A percentile compares a stretch with the other conserved stretches of the same genome.
Conservation (phyloP, 1,140 invertebrate species). For the Drosophila obscura region DNA sequence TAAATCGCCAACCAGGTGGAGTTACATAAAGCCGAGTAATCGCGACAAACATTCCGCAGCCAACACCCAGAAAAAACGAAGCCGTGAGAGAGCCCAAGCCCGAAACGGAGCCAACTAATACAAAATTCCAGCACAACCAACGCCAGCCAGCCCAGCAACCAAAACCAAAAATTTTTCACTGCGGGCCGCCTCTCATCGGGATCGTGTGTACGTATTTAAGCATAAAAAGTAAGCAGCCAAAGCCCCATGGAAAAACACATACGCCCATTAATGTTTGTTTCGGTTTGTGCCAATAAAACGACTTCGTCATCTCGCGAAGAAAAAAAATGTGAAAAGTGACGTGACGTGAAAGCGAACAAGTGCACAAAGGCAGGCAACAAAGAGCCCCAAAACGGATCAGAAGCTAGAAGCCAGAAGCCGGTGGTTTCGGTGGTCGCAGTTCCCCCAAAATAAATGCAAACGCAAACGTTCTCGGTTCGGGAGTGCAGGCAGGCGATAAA, state of each 20-base stretch:
- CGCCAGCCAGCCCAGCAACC: slow-evolving; percentile 27
- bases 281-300: slow-evolving; percentile 64
- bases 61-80: slow-evolving; percentile 59
- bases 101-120: slow-evolving; percentile 7
- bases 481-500: slow-evolving; percentile 22
- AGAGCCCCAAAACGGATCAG: slow-evolving; percentile 46
- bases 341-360: slow-evolving; percentile 75
- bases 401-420: slow-evolving; percentile 52
- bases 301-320: slow-evolving; percentile 73
- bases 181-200: slow-evolving; percentile 12
- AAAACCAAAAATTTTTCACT: slow-evolving; percentile 30
- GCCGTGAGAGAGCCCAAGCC: slow-evolving; percentile 7
- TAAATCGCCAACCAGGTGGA: slow-evolving; percentile 40
- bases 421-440: slow-evolving; percentile 26
- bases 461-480: slow-evolving; percentile 21
- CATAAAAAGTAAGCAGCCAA: slow-evolving; percentile 55
- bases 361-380: slow-evolving; percentile 41
- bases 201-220: slow-evolving; percentile 8
- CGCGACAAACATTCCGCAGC: slow-evolving; percentile 63
- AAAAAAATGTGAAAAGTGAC: slow-evolving; percentile 62
- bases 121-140: slow-evolving; percentile 13
- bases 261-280: slow-evolving; percentile 57
- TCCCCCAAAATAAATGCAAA: slow-evolving; percentile 29
- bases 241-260: slow-evolving; percentile 26
- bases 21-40: slow-evolving; percentile 58